A percentile compares a stretch with the other conserved stretches of the same genome.
These are phyloP conservation scores for Phenganax subtilis DNA, from an alignment of 92 coral and sea anemone species.

Conservation along the genomic window DNA sequence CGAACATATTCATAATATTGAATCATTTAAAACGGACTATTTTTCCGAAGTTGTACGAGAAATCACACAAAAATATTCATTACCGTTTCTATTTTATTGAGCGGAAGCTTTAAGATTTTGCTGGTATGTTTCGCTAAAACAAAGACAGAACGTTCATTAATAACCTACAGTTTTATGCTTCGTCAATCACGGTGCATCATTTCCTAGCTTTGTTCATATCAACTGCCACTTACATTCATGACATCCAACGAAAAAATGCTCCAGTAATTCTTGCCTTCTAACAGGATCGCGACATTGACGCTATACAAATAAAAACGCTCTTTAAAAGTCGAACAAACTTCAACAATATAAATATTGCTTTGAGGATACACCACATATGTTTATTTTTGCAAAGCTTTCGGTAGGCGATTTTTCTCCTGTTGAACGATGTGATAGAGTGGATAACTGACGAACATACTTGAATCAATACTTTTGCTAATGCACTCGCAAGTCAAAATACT, in stretches of 20 bases:
- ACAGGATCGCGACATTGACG: conserved; percentile 71
- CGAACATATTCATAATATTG: too few relatives aligned
- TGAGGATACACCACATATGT: too few relatives aligned
- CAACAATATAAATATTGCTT: too few relatives aligned
- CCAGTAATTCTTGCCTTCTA: conserved; percentile 58
- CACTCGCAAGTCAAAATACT: not conserved
- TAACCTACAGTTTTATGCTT: not conserved
- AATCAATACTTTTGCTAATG: not conserved
- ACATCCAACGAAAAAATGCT: conserved; percentile 82
- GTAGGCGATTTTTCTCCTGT: too few relatives aligned
- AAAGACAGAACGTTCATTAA: not conserved
- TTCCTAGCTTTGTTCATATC: too few relatives aligned
- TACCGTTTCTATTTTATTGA: conserved; percentile 83
- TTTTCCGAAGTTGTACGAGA: not conserved
- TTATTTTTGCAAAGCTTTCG: too few relatives aligned
- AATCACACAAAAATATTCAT: not conserved
- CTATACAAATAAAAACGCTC: conserved; percentile 30
- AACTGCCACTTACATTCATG: conserved; percentile 65
- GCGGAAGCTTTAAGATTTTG: conserved; percentile 74
- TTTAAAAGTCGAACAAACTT: too few relatives aligned
- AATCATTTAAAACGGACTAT: too few relatives aligned
- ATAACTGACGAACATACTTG: not conserved
- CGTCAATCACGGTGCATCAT: too few relatives aligned
- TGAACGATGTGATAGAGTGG: too few relatives aligned
- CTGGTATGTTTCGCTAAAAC: conserved; percentile 64